Evolutionary conservation across 2,113 vertebrate species (phyloP).

Genomic region (Mustela nigripes): DNA sequence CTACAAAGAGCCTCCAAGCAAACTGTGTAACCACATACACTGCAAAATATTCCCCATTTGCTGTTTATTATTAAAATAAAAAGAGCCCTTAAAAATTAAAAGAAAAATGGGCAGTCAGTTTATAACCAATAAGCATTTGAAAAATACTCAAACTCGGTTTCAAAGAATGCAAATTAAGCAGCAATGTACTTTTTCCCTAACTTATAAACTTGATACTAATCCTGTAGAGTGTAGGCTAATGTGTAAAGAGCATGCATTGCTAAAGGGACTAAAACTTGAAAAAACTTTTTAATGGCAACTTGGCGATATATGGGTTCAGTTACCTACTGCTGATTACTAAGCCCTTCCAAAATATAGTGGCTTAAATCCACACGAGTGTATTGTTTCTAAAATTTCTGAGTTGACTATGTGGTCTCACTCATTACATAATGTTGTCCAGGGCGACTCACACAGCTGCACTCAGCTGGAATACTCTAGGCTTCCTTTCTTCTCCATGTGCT

Average conservation of each 20-base stretch:
- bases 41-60: conserved; percentile 8
- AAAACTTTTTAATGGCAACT: background rate
- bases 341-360: background rate
- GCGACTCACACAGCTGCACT: background rate
- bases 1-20: background rate
- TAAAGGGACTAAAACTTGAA: background rate
- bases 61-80: conserved; percentile 24
- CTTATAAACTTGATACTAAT: background rate
- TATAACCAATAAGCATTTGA: background rate
- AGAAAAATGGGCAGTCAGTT: background rate
- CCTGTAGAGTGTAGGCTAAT: background rate
- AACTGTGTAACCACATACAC: background rate
- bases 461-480: background rate
- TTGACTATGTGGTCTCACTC: background rate
- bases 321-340: background rate
- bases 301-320: background rate
- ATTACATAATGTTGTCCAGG: background rate
- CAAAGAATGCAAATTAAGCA: conserved; percentile 15
- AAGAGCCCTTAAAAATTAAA: background rate
- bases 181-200: background rate
- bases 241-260: background rate
- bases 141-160: conserved; percentile 8
- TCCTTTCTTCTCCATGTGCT: background rate
- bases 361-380: background rate
- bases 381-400: background rate